phyloP scores from a whole-genome alignment of 2,113 vertebrate species.

The Zootoca vivipara region DNA sequence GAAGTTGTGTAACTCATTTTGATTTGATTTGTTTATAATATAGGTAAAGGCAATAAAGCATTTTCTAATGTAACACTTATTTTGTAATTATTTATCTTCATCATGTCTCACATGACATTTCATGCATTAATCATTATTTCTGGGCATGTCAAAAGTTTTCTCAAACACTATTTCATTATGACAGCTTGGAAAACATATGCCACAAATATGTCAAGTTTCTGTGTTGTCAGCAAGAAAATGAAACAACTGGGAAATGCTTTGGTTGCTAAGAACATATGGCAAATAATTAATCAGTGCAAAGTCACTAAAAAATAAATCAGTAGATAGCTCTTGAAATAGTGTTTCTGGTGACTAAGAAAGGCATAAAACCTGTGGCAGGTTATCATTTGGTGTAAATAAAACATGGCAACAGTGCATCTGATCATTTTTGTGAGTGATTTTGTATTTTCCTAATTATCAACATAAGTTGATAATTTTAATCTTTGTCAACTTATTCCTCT shows the following conservation, averaged over 20 bases:
- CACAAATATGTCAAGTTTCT: not conserved
- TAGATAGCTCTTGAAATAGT: not conserved
- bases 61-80: not conserved
- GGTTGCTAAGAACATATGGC: not conserved
- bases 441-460: not conserved
- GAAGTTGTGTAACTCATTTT: not conserved
- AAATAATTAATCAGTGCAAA: slow-evolving; percentile 23
- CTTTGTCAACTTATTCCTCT: not conserved
- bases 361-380: not conserved
- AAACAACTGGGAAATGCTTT: not conserved
- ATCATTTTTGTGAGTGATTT: not conserved
- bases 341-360: not conserved
- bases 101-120: not conserved
- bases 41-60: not conserved
- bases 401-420: not conserved
- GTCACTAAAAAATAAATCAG: not conserved
- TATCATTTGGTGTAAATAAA: not conserved
- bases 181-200: fast-evolving
- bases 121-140: not conserved
- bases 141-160: not conserved
- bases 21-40: not conserved
- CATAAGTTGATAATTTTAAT: not conserved
- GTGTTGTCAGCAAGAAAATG: not conserved
- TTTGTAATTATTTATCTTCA: not conserved
- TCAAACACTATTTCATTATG: not conserved